phyloP scores from a whole-genome alignment of 1,140 invertebrate genomes.

The Drosophila pseudoobscura region DNA sequence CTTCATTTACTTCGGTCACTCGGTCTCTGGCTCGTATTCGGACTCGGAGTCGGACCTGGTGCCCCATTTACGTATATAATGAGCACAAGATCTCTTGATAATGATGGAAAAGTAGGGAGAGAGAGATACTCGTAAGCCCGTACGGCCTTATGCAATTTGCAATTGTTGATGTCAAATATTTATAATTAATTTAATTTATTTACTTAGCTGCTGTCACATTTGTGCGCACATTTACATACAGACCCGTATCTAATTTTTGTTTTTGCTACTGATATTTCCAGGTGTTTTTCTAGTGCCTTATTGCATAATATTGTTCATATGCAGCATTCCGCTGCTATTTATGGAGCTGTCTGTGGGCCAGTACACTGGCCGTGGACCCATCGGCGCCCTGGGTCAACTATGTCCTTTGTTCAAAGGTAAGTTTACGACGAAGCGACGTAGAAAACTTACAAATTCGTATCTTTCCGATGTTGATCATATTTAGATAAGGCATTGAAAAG shows the following conservation, averaged over 20 bases:
- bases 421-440: conserved; percentile 13
- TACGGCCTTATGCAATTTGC: conserved; percentile 50
- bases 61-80: conserved; percentile 63
- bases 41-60: conserved; percentile 4
- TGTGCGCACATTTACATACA: conserved; percentile 14
- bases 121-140: not conserved
- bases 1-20: conserved; percentile 65
- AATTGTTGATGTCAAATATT: conserved; percentile 73
- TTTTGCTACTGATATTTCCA: conserved; percentile 80
- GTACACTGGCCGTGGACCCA: conserved; percentile 91
- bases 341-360: conserved; percentile 93
- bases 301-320: conserved; percentile 91
- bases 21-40: conserved; percentile 9
- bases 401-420: conserved; percentile 94
- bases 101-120: conserved; percentile 14
- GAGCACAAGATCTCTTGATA: conserved; percentile 38
- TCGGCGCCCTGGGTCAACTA: conserved; percentile 91
- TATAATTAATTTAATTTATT: conserved; percentile 78
- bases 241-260: conserved; percentile 13
- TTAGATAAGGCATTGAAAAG: too few relatives aligned
- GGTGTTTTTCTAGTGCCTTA: conserved; percentile 93
- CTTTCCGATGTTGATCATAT: too few relatives aligned
- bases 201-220: conserved; percentile 57
- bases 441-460: not conserved
- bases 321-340: conserved; percentile 92